Percentiles rank a stretch among this genome's conserved stretches.
phyloP scores from a whole-genome alignment of 1,140 invertebrate genomes.

The Hermatobates lingyangjiaoensis region DNA sequence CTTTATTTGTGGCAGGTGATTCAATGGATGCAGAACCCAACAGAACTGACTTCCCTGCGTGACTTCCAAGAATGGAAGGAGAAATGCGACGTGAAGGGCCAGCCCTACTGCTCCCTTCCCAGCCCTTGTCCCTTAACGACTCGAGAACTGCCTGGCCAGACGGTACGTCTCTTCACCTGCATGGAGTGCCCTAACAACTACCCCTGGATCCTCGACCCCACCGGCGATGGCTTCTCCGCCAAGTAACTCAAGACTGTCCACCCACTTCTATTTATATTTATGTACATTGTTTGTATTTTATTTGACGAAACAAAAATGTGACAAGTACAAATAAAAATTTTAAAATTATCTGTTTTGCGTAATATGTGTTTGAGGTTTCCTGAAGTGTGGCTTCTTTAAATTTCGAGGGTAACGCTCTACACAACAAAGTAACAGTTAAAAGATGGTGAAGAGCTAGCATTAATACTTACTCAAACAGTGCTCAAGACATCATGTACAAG shows the following conservation, averaged over 20 bases:
- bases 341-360: no score
- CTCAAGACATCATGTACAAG: no score
- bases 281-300: no score
- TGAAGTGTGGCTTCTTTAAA: no score
- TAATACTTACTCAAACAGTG: no score
- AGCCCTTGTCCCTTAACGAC: constrained; percentile 79
- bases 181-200: constrained; percentile 92
- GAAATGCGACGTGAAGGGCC: constrained; percentile 84
- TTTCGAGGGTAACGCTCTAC: no score
- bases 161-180: constrained; percentile 77
- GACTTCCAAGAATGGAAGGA: constrained; percentile 92
- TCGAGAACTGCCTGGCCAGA: constrained; percentile 78
- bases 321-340: no score
- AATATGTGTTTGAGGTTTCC: no score
- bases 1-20: constrained; percentile 42
- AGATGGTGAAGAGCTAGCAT: no score
- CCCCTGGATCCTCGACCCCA: constrained; percentile 86
- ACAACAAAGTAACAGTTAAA: no score
- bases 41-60: constrained; percentile 61
- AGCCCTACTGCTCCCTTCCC: constrained; percentile 76
- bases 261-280: no score
- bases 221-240: constrained; percentile 76
- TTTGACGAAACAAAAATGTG: no score
- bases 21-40: constrained; percentile 95
- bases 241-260: constrained; percentile 28